A percentile compares a stretch with the other conserved stretches of the same genome.
Conservation (phyloP, 92 coral and sea anemone genomes). For the Bergia puertoricense region DNA sequence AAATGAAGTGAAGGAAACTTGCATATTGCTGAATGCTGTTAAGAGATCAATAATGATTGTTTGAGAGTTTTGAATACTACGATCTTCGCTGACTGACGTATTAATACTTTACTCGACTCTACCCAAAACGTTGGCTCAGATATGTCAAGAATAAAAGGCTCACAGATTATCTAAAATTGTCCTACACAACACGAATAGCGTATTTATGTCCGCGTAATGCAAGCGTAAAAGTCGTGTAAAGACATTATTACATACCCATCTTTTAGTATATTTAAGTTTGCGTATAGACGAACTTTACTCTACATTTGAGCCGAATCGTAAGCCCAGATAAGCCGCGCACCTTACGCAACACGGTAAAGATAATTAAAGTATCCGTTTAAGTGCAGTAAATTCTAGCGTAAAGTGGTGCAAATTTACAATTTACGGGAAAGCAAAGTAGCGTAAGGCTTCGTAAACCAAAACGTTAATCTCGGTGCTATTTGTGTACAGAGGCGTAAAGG, state of each 20-base stretch:
- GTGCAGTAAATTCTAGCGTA: neutral
- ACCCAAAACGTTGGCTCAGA: too few species aligned
- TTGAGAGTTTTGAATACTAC: neutral
- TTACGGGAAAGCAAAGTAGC: too few species aligned
- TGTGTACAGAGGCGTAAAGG: too few species aligned
- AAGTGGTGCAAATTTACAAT: too few species aligned
- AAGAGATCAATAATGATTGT: neutral
- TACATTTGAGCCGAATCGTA: neutral
- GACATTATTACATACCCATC: neutral
- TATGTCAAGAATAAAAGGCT: too few species aligned
- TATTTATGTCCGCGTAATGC: neutral
- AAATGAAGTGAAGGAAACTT: constrained; percentile 71
- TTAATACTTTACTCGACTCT: neutral
- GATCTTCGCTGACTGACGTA: neutral
- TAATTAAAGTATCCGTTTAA: too few species aligned
- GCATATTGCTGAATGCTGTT: constrained; percentile 72
- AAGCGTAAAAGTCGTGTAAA: neutral
- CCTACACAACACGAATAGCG: too few species aligned
- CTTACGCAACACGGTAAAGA: neutral
- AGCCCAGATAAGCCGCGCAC: neutral
- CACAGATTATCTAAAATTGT: too few species aligned
- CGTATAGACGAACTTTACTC: neutral
- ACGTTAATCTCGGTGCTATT: too few species aligned
- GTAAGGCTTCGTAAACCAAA: too few species aligned
- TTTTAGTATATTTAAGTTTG: neutral